Evolutionary conservation across 2,113 vertebrate genomes (phyloP).

Genomic region (Neogale vison): DNA sequence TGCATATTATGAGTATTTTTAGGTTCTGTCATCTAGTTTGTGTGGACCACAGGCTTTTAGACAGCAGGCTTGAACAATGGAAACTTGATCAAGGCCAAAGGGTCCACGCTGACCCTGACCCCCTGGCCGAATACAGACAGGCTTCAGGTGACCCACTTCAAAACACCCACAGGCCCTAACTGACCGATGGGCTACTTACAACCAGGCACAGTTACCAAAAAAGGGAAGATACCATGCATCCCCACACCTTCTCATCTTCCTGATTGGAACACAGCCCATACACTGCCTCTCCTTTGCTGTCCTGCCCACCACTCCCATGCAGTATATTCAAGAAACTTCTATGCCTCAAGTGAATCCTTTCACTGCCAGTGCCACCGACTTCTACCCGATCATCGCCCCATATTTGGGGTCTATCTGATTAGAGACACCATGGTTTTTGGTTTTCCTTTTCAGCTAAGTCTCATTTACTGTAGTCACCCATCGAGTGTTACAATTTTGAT

Average conservation of each 20-base stretch:
- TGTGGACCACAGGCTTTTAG: background rate
- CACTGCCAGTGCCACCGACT: background rate
- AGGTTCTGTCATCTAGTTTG: background rate
- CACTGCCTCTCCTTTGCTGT: background rate
- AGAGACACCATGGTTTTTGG: background rate
- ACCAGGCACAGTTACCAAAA: background rate
- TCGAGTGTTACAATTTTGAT: background rate
- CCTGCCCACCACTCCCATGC: background rate
- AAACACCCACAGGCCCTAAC: background rate
- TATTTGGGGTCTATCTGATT: background rate
- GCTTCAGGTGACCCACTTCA: background rate
- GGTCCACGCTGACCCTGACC: background rate
- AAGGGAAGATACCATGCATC: background rate
- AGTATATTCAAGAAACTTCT: background rate
- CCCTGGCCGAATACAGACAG: background rate
- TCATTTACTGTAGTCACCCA: background rate
- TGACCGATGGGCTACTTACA: background rate
- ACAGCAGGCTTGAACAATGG: background rate
- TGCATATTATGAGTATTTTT: background rate
- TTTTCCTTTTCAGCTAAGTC: background rate
- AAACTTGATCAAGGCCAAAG: background rate
- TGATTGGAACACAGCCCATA: background rate
- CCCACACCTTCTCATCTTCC: background rate
- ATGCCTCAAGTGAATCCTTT: background rate
- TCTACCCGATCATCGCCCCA: background rate